phyloP scores from a whole-genome alignment of 2,113 vertebrate genomes.

The Helogale parvula region DNA sequence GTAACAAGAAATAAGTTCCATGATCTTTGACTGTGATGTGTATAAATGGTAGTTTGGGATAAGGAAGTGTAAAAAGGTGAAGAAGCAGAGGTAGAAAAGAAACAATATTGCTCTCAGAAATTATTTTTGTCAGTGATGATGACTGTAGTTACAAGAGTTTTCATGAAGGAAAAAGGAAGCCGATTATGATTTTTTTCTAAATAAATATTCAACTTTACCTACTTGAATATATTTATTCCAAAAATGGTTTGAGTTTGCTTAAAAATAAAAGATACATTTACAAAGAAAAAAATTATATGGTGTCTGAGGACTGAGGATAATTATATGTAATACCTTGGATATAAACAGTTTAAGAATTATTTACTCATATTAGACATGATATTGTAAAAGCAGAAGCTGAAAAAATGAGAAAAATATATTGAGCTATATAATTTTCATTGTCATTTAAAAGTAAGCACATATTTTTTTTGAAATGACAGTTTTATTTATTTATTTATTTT shows the following conservation, averaged over 20 bases:
- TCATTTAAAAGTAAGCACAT: background rate
- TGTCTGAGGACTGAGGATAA: background rate
- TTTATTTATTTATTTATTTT: background rate
- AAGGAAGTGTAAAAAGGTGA: background rate
- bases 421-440: background rate
- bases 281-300: background rate
- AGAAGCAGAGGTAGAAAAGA: background rate
- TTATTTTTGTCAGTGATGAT: background rate
- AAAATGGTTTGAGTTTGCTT: background rate
- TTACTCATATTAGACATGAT: background rate
- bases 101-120: background rate
- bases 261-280: background rate
- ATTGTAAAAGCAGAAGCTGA: background rate
- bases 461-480: background rate
- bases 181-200: background rate
- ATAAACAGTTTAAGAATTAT: constrained; percentile 12
- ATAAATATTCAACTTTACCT: background rate
- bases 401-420: background rate
- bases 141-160: background rate
- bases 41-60: background rate
- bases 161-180: background rate
- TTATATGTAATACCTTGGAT: background rate
- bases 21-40: background rate
- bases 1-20: background rate
- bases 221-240: background rate